Conservation (phyloP, 2,888 invertebrate genomes). For the Steromphala cineraria region DNA sequence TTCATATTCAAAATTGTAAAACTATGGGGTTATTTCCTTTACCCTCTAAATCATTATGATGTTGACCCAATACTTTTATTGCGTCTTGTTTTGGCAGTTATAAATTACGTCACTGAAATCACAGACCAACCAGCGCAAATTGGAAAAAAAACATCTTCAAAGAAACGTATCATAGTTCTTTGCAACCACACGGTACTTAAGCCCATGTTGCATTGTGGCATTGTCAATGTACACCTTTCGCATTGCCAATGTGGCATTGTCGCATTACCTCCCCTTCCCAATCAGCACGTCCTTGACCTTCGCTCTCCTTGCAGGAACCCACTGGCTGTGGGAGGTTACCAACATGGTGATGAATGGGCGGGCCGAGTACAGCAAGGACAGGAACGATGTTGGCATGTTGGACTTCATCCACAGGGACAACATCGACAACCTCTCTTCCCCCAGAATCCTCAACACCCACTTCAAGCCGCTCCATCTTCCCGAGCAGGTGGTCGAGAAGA, state of each 20-base stretch:
- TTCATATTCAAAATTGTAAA: too few relatives aligned
- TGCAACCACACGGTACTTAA: too few relatives aligned
- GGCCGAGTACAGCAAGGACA: not conserved
- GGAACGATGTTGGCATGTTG: not conserved
- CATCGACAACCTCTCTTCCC: not conserved
- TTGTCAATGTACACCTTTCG: not conserved
- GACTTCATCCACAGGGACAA: not conserved
- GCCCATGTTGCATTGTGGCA: not conserved
- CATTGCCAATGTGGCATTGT: not conserved
- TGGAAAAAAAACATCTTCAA: too few relatives aligned
- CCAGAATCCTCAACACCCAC: constrained; percentile 7
- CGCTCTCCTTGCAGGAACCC: not conserved
- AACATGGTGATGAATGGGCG: constrained; percentile 12
- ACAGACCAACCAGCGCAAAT: too few relatives aligned
- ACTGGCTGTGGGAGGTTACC: constrained; percentile 15
- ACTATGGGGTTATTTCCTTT: too few relatives aligned
- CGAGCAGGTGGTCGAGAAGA: not conserved
- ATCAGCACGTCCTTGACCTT: not conserved
- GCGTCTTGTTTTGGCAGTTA: too few relatives aligned
- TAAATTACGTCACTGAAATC: too few relatives aligned
- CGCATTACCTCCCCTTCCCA: not conserved
- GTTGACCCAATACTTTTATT: too few relatives aligned
- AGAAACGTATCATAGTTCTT: too few relatives aligned
- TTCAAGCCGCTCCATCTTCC: not conserved
- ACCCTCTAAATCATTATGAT: too few relatives aligned